Percentiles rank a stretch among this genome's conserved stretches.
Evolutionary conservation across 2,888 invertebrate genomes (phyloP).

Genomic region (Nudaria mundana): DNA sequence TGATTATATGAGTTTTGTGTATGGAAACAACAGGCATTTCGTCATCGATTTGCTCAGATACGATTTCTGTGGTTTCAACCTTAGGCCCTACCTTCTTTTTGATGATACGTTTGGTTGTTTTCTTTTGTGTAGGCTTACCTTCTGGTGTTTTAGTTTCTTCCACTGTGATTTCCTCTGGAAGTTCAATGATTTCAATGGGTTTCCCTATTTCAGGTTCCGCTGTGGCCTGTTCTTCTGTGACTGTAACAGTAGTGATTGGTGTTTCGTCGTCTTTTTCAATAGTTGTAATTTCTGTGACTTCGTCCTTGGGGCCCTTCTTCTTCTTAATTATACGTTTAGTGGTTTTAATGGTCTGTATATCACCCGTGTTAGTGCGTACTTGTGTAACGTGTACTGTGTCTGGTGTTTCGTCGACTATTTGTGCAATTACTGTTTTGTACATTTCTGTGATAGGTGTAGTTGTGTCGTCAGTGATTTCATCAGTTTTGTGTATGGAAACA

Average conservation of each 20-base stretch:
- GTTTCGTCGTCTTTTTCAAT: not conserved
- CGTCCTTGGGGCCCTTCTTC: conserved; percentile 1
- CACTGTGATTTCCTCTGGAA: not conserved
- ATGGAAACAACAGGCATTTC: not conserved
- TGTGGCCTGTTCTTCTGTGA: not conserved
- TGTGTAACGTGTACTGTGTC: not conserved
- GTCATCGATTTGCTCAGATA: not conserved
- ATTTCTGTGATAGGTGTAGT: conserved; percentile 2
- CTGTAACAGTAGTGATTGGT: not conserved
- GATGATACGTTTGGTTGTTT: not conserved
- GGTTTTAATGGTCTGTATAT: not conserved
- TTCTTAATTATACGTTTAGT: not conserved
- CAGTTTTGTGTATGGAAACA: not conserved
- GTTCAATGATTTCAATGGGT: not conserved
- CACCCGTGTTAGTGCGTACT: not conserved
- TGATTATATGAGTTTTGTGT: not conserved
- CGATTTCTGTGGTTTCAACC: not conserved
- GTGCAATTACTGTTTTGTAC: conserved; percentile 23
- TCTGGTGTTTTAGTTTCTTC: not conserved
- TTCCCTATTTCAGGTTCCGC: not conserved
- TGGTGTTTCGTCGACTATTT: conserved; percentile 36
- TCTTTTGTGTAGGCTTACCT: not conserved
- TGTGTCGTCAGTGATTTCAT: not conserved
- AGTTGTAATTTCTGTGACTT: conserved; percentile 32
- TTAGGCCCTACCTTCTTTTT: not conserved